phyloP scores from a whole-genome alignment of 2,888 invertebrate genomes.

The Listrodromus nycthemerus region DNA sequence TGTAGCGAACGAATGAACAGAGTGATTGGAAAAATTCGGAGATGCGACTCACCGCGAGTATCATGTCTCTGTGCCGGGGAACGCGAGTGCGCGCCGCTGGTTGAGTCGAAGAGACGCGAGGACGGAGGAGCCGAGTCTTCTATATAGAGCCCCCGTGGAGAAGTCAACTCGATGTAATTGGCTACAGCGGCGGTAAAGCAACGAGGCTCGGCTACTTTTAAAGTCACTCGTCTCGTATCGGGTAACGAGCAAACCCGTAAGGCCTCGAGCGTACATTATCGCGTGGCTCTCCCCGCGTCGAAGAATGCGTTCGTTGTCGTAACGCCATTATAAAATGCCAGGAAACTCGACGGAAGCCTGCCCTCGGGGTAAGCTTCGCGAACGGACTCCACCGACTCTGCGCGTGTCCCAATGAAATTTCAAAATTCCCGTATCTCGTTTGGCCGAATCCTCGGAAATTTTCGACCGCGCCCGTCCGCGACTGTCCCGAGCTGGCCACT shows the following conservation, averaged over 20 bases:
- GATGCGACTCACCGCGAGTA: constrained; percentile 77
- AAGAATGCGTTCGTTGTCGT: constrained; percentile 75
- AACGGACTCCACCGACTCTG: constrained; percentile 34
- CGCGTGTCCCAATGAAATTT: neutral
- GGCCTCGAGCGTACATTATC: constrained; percentile 73
- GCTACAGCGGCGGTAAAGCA: constrained; percentile 71
- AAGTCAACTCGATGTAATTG: constrained; percentile 76
- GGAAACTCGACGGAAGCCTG: constrained; percentile 68
- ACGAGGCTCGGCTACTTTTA: constrained; percentile 79
- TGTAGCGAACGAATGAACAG: too few relatives aligned
- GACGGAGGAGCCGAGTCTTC: constrained; percentile 77
- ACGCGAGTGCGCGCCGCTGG: constrained; percentile 42
- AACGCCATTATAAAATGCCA: constrained; percentile 74
- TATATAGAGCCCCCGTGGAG: constrained; percentile 77
- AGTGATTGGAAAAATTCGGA: too few relatives aligned
- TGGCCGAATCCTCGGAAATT: neutral
- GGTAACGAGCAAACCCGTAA: constrained; percentile 75
- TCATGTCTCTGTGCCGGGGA: constrained; percentile 71
- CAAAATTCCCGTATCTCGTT: neutral
- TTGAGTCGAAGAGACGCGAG: constrained; percentile 79
- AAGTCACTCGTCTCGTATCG: constrained; percentile 79
- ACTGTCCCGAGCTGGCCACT: neutral
- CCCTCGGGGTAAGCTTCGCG: constrained; percentile 53
- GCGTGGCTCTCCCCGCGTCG: constrained; percentile 55
- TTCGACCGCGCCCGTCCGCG: neutral